A percentile compares a stretch with the other conserved stretches of the same genome.
phyloP scores from a whole-genome alignment of 2,113 vertebrate genomes.

The Rhodinocichla rosea region DNA sequence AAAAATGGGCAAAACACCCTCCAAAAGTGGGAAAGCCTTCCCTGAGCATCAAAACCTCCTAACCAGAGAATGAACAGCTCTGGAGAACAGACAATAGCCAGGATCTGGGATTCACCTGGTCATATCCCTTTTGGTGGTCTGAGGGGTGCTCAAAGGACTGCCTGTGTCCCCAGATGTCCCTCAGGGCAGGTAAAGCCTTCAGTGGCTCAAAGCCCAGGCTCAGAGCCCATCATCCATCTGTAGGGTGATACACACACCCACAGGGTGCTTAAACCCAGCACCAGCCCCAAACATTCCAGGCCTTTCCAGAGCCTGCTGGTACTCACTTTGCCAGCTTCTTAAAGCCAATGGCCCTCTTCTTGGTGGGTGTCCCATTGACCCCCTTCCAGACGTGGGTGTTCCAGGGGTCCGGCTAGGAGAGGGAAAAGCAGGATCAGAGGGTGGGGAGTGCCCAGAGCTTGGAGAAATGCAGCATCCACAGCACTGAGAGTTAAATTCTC shows the following conservation, averaged over 20 bases:
- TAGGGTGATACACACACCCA: neutral
- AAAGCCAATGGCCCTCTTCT: constrained; percentile 95
- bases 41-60: neutral
- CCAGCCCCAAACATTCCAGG: neutral
- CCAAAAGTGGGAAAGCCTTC: neutral
- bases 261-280: neutral
- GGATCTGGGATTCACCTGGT: neutral
- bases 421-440: neutral
- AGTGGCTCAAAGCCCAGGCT: neutral
- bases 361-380: constrained; percentile 94
- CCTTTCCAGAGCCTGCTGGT: neutral
- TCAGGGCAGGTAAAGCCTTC: neutral
- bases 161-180: neutral
- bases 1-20: neutral
- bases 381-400: constrained; percentile 93
- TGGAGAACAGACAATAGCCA: neutral
- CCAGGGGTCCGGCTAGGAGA: constrained; percentile 88
- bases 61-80: no score
- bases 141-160: neutral
- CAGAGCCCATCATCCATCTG: neutral
- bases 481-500: neutral
- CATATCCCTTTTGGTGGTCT: neutral
- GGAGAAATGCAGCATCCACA: neutral
- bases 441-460: neutral
- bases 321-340: constrained; percentile 98